These are phyloP conservation scores for Augochlorella aurata DNA, from an alignment of 2,888 invertebrate genomes.

Conservation along the genomic window DNA sequence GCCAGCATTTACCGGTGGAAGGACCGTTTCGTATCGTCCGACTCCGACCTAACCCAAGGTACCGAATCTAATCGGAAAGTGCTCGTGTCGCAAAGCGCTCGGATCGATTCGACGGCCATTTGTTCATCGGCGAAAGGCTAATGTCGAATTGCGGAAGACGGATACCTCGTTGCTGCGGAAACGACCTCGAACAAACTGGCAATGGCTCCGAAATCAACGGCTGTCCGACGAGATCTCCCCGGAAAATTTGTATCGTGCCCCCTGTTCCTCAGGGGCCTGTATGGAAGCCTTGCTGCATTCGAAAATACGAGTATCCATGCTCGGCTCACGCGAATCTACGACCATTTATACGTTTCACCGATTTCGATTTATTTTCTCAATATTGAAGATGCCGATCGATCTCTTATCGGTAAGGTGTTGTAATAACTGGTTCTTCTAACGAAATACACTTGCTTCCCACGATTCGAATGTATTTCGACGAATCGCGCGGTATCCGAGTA, in stretches of 20 bases:
- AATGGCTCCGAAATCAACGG: background rate
- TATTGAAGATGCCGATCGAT: slow-evolving; percentile 54
- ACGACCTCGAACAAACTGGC: background rate
- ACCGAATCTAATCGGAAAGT: background rate
- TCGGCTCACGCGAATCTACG: slow-evolving; percentile 65
- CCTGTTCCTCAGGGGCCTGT: slow-evolving; percentile 67
- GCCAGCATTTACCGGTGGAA: background rate
- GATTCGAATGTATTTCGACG: background rate
- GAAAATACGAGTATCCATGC: slow-evolving; percentile 71
- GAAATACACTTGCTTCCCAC: background rate
- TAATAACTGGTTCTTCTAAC: background rate
- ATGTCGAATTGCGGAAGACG: slow-evolving; percentile 23
- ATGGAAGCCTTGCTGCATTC: slow-evolving; percentile 74
- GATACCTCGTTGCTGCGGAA: background rate
- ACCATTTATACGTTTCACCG: slow-evolving; percentile 57
- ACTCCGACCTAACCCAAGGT: background rate
- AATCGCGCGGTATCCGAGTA: background rate
- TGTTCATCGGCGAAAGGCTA: background rate
- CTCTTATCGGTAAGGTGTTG: background rate
- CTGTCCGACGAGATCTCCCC: slow-evolving; percentile 66
- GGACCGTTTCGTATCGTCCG: background rate
- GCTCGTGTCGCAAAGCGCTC: background rate
- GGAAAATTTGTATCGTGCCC: slow-evolving; percentile 66
- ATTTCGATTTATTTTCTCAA: slow-evolving; percentile 68
- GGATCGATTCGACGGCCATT: too few species aligned